Evolutionary conservation across 1,140 invertebrate genomes (phyloP).

Genomic region (Hormaphis cornu): DNA sequence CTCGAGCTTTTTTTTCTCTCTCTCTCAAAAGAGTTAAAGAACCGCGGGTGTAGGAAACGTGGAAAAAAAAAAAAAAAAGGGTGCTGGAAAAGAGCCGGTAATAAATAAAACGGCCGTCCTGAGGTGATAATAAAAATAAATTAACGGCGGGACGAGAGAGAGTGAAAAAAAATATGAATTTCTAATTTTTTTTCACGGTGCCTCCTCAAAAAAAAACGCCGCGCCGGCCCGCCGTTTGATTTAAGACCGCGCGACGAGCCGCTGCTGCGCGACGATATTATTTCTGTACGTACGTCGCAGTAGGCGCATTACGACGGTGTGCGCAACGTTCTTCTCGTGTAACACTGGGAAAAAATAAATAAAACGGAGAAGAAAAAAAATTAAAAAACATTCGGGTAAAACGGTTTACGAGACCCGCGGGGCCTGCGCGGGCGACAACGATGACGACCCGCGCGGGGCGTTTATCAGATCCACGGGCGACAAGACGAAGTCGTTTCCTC

Average conservation of each 20-base stretch:
- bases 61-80: not conserved
- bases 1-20: slow-evolving; percentile 24
- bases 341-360: not conserved
- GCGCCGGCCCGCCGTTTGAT: slow-evolving; percentile 11
- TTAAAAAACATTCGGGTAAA: not conserved
- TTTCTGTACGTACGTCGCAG: too few relatives aligned
- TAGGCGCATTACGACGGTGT: too few relatives aligned
- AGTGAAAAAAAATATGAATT: slow-evolving; percentile 25
- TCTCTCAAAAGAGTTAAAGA: slow-evolving; percentile 31
- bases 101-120: slow-evolving; percentile 26
- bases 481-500: slow-evolving; percentile 5
- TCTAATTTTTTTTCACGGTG: not conserved
- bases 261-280: slow-evolving; percentile 2
- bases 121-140: slow-evolving; percentile 32
- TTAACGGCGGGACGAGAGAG: slow-evolving; percentile 1
- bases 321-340: too few relatives aligned
- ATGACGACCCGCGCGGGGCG: not conserved
- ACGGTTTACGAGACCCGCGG: slow-evolving; percentile 20
- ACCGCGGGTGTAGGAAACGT: slow-evolving; percentile 19
- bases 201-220: too few relatives aligned
- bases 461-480: slow-evolving; percentile 23
- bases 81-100: not conserved
- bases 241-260: slow-evolving; percentile 10
- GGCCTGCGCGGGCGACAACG: not conserved
- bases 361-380: not conserved